A percentile compares a stretch with the other conserved stretches of the same genome.
Conservation (phyloP, 2,888 invertebrate genomes). For the Dioctria rufipes region DNA sequence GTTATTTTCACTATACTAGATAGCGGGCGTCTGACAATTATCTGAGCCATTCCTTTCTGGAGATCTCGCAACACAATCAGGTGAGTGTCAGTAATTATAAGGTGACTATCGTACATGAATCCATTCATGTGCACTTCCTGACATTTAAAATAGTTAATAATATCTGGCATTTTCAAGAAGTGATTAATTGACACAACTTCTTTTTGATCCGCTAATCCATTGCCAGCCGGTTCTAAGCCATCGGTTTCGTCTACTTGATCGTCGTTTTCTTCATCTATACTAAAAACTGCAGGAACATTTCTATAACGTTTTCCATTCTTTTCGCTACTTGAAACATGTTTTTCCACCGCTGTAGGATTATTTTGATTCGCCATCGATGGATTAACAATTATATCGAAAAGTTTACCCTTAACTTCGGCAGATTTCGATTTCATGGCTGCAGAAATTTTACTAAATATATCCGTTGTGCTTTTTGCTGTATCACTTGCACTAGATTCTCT, state of each 20-base stretch:
- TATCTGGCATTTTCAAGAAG: constrained; percentile 87
- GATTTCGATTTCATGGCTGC: constrained; percentile 92
- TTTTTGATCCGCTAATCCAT: constrained; percentile 77
- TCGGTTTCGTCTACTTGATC: constrained; percentile 68
- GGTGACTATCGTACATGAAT: constrained; percentile 88
- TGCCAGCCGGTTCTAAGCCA: constrained; percentile 70
- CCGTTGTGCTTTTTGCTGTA: constrained; percentile 71
- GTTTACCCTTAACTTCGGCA: constrained; percentile 91
- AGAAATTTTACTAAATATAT: constrained; percentile 87
- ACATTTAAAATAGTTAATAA: constrained; percentile 90
- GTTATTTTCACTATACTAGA: constrained; percentile 97
- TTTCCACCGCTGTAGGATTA: constrained; percentile 72
- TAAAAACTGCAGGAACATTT: constrained; percentile 93
- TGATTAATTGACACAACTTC: constrained; percentile 86
- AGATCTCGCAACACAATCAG: constrained; percentile 88
- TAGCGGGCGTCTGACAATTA: constrained; percentile 89
- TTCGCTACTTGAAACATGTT: constrained; percentile 88
- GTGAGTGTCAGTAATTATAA: constrained; percentile 89
- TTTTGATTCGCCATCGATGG: constrained; percentile 75
- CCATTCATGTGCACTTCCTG: constrained; percentile 93
- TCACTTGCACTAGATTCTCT: constrained; percentile 51
- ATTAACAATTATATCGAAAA: constrained; percentile 95
- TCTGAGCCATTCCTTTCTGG: constrained; percentile 84
- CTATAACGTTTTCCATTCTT: constrained; percentile 82
- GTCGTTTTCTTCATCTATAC: constrained; percentile 91